Conservation (phyloP, 2,888 invertebrate species). For the Drosophila ezoana region DNA sequence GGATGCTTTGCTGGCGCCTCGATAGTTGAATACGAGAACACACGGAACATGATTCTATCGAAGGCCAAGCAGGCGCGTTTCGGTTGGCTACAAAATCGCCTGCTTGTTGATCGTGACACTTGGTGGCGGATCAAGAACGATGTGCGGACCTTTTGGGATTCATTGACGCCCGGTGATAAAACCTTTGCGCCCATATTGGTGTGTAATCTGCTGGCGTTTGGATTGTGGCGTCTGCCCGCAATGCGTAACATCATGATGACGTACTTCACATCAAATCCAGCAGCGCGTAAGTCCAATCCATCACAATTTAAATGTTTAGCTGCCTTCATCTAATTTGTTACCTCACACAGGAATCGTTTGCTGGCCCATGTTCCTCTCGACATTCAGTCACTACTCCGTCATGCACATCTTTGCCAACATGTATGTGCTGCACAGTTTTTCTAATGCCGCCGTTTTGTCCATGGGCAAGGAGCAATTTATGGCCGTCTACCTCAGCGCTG, state of each 20-base stretch:
- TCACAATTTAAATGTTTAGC: not conserved
- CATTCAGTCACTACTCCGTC: constrained; percentile 95
- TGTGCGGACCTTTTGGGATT: constrained; percentile 88
- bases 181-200: constrained; percentile 92
- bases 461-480: constrained; percentile 97
- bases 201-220: constrained; percentile 91
- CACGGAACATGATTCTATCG: constrained; percentile 78
- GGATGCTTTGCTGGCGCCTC: constrained; percentile 90
- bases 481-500: constrained; percentile 95
- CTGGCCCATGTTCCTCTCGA: constrained; percentile 96
- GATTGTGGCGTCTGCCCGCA: constrained; percentile 91
- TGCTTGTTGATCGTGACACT: constrained; percentile 51
- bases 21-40: constrained; percentile 94
- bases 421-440: constrained; percentile 96
- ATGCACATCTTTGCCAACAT: constrained; percentile 97
- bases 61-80: constrained; percentile 85
- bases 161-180: constrained; percentile 90
- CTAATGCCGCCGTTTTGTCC: constrained; percentile 87
- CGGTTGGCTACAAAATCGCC: constrained; percentile 66
- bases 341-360: constrained; percentile 88
- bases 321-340: not conserved
- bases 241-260: constrained; percentile 91
- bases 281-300: constrained; percentile 87
- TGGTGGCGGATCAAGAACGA: constrained; percentile 75
- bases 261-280: constrained; percentile 94